Evolutionary conservation across 2,113 vertebrate species (phyloP).

Genomic region (Hepsetus odoe): DNA sequence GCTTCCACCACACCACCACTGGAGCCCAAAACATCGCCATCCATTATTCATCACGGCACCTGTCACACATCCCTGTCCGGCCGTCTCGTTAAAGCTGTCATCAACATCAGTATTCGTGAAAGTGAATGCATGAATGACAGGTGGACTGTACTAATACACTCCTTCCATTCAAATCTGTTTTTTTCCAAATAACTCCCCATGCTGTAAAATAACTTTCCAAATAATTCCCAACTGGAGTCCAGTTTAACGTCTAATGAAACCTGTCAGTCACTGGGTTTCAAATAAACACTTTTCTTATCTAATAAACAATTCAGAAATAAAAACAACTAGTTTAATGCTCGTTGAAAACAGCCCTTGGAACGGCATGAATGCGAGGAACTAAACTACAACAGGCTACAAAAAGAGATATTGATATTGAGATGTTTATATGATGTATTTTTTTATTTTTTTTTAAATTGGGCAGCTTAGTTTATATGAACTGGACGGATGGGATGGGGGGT

Average conservation of each 20-base stretch:
- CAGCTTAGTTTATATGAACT: too few relatives aligned
- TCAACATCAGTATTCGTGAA: slow-evolving; percentile 28
- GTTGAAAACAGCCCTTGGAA: too few relatives aligned
- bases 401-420: too few relatives aligned
- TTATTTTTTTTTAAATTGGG: too few relatives aligned
- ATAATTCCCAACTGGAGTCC: background rate
- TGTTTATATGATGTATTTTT: too few relatives aligned
- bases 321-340: too few relatives aligned
- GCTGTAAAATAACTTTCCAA: background rate
- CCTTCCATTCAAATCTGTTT: background rate
- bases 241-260: too few relatives aligned
- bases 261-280: background rate
- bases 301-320: too few relatives aligned
- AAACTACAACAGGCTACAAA: too few relatives aligned
- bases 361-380: too few relatives aligned
- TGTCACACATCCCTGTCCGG: slow-evolving; percentile 15
- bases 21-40: background rate
- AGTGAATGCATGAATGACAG: slow-evolving; percentile 6
- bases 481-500: too few relatives aligned
- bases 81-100: slow-evolving; percentile 34
- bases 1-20: slow-evolving; percentile 19
- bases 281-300: too few relatives aligned
- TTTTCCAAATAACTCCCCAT: background rate
- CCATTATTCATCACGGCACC: slow-evolving; percentile 28
- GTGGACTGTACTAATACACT: background rate